phyloP scores from a whole-genome alignment of 1,140 invertebrate genomes.

The Megalopta genalis region DNA sequence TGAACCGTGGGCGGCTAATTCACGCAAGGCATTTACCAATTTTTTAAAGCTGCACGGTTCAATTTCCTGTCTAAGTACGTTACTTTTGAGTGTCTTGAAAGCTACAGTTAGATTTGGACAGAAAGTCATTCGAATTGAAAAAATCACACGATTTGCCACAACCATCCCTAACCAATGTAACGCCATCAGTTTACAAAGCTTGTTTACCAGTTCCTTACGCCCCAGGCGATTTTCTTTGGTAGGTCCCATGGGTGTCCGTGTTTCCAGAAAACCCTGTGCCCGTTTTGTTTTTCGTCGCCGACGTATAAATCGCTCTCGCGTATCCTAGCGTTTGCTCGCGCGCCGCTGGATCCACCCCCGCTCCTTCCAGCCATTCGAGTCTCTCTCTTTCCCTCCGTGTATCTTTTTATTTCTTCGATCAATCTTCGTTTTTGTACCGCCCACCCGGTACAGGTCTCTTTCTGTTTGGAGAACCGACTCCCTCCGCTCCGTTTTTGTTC shows the following conservation, averaged over 20 bases:
- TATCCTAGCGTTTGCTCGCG: background rate
- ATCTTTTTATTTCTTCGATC: constrained; percentile 2
- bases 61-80: no score
- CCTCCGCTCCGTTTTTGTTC: no score
- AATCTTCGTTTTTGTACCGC: background rate
- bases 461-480: background rate
- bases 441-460: background rate
- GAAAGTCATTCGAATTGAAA: no score
- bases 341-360: background rate
- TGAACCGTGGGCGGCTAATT: no score
- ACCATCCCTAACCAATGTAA: background rate
- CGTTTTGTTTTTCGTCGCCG: background rate
- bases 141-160: no score
- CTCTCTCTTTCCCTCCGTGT: background rate
- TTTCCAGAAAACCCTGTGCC: background rate
- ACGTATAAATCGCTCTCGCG: background rate
- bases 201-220: background rate
- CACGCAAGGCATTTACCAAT: no score
- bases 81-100: no score
- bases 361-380: background rate
- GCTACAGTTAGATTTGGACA: no score
- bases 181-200: background rate
- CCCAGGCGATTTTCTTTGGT: background rate
- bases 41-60: no score
- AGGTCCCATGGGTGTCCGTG: background rate